A percentile compares a stretch with the other conserved stretches of the same genome.
Evolutionary conservation across 2,113 vertebrate species (phyloP).

Genomic region (Anolis sagrei): DNA sequence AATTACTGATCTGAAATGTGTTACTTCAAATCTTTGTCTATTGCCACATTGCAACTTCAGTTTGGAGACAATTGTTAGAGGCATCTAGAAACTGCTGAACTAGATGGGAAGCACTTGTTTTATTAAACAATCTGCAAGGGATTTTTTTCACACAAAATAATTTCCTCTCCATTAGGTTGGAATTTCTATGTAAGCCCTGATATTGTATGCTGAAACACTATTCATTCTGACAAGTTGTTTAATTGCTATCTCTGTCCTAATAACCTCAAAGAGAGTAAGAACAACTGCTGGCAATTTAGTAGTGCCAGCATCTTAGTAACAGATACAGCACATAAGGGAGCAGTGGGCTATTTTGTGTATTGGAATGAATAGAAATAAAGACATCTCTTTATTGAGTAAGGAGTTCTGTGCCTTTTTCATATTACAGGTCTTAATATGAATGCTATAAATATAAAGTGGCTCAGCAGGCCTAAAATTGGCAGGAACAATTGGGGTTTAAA

Average conservation of each 20-base stretch:
- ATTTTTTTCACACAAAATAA: neutral
- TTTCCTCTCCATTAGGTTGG: conserved; percentile 23
- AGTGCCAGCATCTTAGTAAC: conserved; percentile 63
- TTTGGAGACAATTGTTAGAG: neutral
- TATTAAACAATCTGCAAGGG: neutral
- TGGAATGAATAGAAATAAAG: conserved; percentile 66
- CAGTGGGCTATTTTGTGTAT: conserved; percentile 64
- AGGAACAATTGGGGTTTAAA: too few species aligned
- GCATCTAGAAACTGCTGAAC: neutral
- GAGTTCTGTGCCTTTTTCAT: conserved; percentile 9
- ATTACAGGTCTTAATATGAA: neutral
- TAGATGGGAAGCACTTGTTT: neutral
- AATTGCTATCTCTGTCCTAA: conserved; percentile 72
- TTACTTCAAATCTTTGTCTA: neutral
- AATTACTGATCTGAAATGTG: neutral
- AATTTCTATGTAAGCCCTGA: conserved; percentile 37
- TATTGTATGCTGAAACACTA: conserved; percentile 44
- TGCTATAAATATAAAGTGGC: neutral
- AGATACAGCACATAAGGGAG: conserved; percentile 66
- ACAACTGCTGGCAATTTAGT: conserved; percentile 70
- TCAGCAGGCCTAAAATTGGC: neutral
- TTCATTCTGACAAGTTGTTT: conserved; percentile 56
- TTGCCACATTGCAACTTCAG: neutral
- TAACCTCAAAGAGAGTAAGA: conserved; percentile 67
- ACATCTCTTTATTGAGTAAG: neutral